These are phyloP conservation scores for Ceratina calcarata DNA, from an alignment of 1,140 invertebrate genomes.

Conservation along the genomic window DNA sequence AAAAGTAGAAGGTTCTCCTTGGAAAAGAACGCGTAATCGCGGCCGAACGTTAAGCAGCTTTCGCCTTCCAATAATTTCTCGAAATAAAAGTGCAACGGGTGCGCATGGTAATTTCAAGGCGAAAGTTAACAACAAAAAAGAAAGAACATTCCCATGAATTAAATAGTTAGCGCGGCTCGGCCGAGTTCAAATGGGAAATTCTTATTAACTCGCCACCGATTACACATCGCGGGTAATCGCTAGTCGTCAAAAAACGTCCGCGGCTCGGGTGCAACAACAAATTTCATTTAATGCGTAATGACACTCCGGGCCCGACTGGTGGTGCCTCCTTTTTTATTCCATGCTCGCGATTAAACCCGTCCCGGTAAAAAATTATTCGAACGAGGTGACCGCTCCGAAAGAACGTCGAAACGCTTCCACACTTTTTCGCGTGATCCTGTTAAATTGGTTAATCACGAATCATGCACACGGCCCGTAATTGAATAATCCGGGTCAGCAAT, in stretches of 20 bases:
- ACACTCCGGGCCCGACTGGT: constrained; percentile 48
- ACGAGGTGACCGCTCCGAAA: constrained; percentile 14
- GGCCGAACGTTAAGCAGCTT: constrained; percentile 23
- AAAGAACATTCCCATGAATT: constrained; percentile 43
- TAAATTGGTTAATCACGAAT: constrained; percentile 10
- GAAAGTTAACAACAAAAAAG: constrained; percentile 53
- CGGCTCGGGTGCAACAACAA: constrained; percentile 46
- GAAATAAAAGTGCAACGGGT: constrained; percentile 41
- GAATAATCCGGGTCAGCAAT: neutral
- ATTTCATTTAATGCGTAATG: constrained; percentile 63
- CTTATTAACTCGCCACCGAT: constrained; percentile 38
- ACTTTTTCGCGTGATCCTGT: constrained; percentile 2
- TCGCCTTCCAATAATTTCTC: constrained; percentile 33
- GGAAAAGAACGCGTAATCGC: constrained; percentile 4
- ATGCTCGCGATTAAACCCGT: constrained; percentile 28
- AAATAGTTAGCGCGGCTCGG: constrained; percentile 50
- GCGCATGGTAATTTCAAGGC: constrained; percentile 55
- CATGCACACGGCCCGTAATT: neutral
- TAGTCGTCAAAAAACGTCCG: constrained; percentile 36
- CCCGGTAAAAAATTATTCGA: constrained; percentile 28
- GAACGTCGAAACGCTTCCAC: constrained; percentile 23
- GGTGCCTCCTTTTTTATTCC: constrained; percentile 10
- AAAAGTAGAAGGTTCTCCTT: constrained; percentile 4
- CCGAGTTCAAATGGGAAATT: neutral
- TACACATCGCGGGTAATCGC: constrained; percentile 46